Evolutionary conservation across 1,140 invertebrate species (phyloP).

Genomic region (Drosophila ananassae): DNA sequence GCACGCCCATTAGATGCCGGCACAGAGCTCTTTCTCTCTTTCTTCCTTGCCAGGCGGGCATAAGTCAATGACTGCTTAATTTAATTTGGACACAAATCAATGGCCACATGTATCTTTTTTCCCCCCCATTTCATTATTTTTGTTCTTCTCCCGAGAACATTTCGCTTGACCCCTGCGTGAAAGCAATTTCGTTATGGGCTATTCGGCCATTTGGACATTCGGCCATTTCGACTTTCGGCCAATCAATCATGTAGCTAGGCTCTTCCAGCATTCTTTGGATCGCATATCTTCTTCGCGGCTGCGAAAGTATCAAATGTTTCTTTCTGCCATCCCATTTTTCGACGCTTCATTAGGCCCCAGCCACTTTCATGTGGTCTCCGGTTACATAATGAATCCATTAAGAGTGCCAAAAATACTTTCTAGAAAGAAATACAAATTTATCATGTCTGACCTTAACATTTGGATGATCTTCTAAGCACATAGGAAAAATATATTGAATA

Average conservation of each 20-base stretch:
- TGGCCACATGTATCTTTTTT: constrained; percentile 53
- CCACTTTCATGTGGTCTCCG: constrained; percentile 68
- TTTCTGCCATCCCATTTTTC: constrained; percentile 24
- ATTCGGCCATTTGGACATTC: constrained; percentile 61
- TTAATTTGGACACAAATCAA: constrained; percentile 77
- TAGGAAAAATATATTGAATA: background rate
- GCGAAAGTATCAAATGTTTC: constrained; percentile 52
- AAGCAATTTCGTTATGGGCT: constrained; percentile 66
- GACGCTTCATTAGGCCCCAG: constrained; percentile 63
- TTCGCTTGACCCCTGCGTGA: constrained; percentile 62
- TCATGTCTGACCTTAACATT: constrained; percentile 53
- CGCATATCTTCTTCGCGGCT: constrained; percentile 28
- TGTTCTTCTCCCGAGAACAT: constrained; percentile 2
- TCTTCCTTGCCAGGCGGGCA: constrained; percentile 4
- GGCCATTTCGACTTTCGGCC: constrained; percentile 35
- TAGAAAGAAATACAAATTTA: constrained; percentile 33
- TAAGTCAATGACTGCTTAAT: constrained; percentile 81
- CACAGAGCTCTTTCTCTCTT: constrained; percentile 11
- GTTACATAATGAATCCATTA: constrained; percentile 72
- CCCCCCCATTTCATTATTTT: background rate
- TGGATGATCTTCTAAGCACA: background rate
- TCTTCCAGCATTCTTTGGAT: constrained; percentile 25
- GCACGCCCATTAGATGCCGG: constrained; percentile 31
- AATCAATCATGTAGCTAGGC: constrained; percentile 62
- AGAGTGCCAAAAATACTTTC: constrained; percentile 68